These are phyloP conservation scores for Astatotilapia flaviijosephi DNA, from an alignment of 2,113 vertebrate species.

Conservation along the genomic window DNA sequence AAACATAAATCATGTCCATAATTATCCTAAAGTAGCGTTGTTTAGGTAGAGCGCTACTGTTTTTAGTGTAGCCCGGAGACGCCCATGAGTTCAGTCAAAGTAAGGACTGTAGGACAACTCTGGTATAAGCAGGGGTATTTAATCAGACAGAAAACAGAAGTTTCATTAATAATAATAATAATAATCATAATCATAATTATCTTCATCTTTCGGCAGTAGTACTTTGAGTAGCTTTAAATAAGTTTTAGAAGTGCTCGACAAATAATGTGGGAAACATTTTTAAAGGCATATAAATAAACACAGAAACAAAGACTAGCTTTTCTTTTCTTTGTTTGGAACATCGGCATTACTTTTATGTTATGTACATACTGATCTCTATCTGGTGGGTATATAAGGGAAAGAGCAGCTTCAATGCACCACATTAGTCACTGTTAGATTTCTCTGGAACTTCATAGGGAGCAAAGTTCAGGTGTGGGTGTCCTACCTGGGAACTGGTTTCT, in stretches of 20 bases:
- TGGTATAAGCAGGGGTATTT: neutral
- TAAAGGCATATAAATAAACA: neutral
- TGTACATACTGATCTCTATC: neutral
- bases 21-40: neutral
- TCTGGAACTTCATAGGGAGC: neutral
- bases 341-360: neutral
- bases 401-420: neutral
- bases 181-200: neutral
- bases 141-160: neutral
- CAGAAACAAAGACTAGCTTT: neutral
- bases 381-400: neutral
- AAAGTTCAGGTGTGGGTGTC: neutral
- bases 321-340: neutral
- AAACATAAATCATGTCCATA: neutral
- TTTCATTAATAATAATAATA: neutral
- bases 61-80: neutral
- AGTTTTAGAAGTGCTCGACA: neutral
- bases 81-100: neutral
- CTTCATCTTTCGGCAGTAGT: neutral
- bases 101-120: neutral
- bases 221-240: neutral
- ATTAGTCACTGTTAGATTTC: neutral
- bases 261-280: neutral
- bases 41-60: neutral
- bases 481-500: neutral